Evolutionary conservation across 2,797 vertebrate species (phyloP).

Genomic region (Poeciliopsis gracilis): DNA sequence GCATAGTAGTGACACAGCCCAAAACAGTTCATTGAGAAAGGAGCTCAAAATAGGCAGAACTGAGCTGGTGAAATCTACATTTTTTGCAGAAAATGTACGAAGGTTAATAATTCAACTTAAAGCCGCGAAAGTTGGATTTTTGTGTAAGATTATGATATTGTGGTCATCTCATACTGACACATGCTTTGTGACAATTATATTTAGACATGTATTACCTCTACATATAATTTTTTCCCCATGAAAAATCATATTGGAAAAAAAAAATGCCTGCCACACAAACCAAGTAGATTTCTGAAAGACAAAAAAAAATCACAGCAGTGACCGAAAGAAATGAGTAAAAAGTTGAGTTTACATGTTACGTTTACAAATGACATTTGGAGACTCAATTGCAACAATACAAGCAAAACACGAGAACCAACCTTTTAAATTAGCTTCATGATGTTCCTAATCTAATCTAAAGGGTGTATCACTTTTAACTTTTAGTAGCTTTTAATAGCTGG

Average conservation of each 20-base stretch:
- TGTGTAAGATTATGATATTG: background rate
- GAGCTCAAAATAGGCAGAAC: too few species aligned
- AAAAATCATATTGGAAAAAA: background rate
- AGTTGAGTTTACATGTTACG: too few species aligned
- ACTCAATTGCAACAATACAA: slow-evolving; percentile 13
- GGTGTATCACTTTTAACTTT: slow-evolving; percentile 26
- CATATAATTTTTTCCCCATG: background rate
- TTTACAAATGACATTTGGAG: background rate
- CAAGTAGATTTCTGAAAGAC: background rate
- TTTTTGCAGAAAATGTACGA: background rate
- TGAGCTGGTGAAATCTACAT: too few species aligned
- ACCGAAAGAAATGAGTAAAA: background rate
- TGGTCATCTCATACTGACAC: background rate
- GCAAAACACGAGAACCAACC: slow-evolving; percentile 12
- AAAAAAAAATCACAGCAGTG: background rate
- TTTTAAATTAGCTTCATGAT: background rate
- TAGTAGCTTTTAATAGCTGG: slow-evolving; percentile 38
- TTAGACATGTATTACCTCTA: background rate
- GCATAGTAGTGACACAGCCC: too few species aligned
- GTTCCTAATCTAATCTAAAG: slow-evolving; percentile 23
- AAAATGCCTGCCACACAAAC: background rate
- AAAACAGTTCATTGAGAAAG: too few species aligned
- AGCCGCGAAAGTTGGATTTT: background rate
- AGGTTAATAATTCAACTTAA: background rate
- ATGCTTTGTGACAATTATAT: background rate